Percentiles rank a stretch among this genome's conserved stretches.
phyloP scores from a whole-genome alignment of 1,140 invertebrate species.

The Drosophila sechellia region DNA sequence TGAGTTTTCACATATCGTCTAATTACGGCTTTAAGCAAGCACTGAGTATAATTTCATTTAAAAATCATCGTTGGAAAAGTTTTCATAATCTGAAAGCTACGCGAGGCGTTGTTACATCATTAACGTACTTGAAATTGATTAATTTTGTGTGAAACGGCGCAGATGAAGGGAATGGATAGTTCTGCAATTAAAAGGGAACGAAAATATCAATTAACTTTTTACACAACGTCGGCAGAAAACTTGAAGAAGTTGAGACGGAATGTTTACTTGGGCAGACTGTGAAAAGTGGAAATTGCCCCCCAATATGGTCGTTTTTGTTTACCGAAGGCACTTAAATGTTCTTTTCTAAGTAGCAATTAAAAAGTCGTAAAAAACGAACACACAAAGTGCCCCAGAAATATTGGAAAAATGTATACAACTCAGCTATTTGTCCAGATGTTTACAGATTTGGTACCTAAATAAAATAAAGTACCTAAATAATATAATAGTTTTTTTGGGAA shows the following conservation, averaged over 20 bases:
- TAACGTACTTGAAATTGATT: slow-evolving; percentile 28
- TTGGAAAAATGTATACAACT: slow-evolving; percentile 42
- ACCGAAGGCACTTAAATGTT: slow-evolving; percentile 39
- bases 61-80: slow-evolving; percentile 50
- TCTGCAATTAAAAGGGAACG: slow-evolving; percentile 1
- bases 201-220: slow-evolving; percentile 37
- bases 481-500: slow-evolving; percentile 1
- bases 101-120: slow-evolving; percentile 15
- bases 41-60: slow-evolving; percentile 34
- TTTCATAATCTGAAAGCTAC: slow-evolving; percentile 30
- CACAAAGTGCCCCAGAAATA: slow-evolving; percentile 38
- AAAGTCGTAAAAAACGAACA: slow-evolving; percentile 55
- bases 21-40: slow-evolving; percentile 56
- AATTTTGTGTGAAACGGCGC: slow-evolving; percentile 8
- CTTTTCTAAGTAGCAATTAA: slow-evolving; percentile 61
- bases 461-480: slow-evolving; percentile 13
- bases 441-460: slow-evolving; percentile 13
- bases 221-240: slow-evolving; percentile 17
- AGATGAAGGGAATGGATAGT: too few species aligned
- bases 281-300: background rate
- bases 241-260: slow-evolving; percentile 1
- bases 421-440: slow-evolving; percentile 18
- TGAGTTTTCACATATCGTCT: slow-evolving; percentile 63
- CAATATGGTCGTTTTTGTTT: slow-evolving; percentile 23
- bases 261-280: slow-evolving; percentile 26